Conservation (phyloP, 2,888 invertebrate species). For the Hyles lineata region DNA sequence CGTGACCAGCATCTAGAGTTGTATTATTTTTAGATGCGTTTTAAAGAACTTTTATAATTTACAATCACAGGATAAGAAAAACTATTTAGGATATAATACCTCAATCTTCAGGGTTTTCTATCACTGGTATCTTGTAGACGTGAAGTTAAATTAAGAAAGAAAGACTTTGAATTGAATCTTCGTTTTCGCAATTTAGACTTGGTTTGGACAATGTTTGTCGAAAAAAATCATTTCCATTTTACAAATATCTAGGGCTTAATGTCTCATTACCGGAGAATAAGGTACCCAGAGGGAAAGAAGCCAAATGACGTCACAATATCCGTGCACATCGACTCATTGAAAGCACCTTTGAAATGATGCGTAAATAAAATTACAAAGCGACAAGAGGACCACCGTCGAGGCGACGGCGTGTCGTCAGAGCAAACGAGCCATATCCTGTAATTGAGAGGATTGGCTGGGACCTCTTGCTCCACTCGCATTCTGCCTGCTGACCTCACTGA, state of each 20-base stretch:
- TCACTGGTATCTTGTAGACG: too few species aligned
- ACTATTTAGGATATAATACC: too few species aligned
- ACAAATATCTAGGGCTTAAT: background rate
- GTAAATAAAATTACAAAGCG: constrained; percentile 18
- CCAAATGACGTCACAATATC: constrained; percentile 8
- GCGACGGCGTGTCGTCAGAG: constrained; percentile 35
- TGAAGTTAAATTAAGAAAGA: too few species aligned
- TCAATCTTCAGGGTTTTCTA: too few species aligned
- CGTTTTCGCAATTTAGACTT: too few species aligned
- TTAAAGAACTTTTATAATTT: too few species aligned
- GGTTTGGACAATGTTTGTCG: too few species aligned
- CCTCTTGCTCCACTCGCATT: constrained; percentile 48
- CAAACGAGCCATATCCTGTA: constrained; percentile 78
- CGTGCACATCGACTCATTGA: constrained; percentile 25
- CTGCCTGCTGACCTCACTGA: constrained; percentile 45
- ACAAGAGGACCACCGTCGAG: constrained; percentile 18
- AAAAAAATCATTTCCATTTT: too few species aligned
- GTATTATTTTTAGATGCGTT: too few species aligned
- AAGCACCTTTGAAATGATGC: constrained; percentile 18
- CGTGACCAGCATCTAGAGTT: background rate
- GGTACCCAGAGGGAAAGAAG: background rate
- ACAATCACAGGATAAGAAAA: too few species aligned
- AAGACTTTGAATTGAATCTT: too few species aligned
- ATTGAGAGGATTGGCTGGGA: constrained; percentile 52
- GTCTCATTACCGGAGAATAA: background rate